Conservation (phyloP, 37 sponge, comb jelly and placozoan genomes). For the Cladorhizidae sp. region DNA sequence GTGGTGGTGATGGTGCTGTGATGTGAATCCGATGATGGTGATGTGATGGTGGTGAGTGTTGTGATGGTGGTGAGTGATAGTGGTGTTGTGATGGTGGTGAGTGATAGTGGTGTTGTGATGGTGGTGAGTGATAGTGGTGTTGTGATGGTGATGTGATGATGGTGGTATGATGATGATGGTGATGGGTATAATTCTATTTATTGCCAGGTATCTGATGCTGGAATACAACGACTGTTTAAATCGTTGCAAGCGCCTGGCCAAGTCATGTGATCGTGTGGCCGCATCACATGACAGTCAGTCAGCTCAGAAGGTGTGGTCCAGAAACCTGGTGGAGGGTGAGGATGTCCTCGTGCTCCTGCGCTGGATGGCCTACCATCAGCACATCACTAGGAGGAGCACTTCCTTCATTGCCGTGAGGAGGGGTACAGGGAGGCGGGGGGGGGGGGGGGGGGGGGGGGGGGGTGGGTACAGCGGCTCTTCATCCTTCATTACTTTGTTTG, state of each 20-base stretch:
- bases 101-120: too few species aligned
- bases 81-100: too few species aligned
- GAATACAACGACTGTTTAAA: constrained; percentile 62
- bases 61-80: too few species aligned
- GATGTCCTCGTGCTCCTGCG: constrained; percentile 67
- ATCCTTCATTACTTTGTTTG: too few species aligned
- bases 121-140: too few species aligned
- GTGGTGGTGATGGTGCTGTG: too few species aligned
- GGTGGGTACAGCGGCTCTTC: neutral
- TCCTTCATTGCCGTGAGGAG: constrained; percentile 57
- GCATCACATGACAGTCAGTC: neutral
- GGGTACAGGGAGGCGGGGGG: neutral
- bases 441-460: constrained; percentile 1
- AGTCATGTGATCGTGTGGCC: neutral
- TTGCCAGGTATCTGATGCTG: constrained; percentile 29
- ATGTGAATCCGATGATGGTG: neutral
- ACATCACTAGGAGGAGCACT: constrained; percentile 22
- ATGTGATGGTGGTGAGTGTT: neutral
- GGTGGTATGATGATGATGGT: too few species aligned
- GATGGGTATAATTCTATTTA: too few species aligned
- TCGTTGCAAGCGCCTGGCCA: constrained; percentile 31
- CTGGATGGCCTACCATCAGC: constrained; percentile 50
- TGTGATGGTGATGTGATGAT: too few species aligned
- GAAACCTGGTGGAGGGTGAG: constrained; percentile 24
- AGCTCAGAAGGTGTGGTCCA: constrained; percentile 11